Evolutionary conservation across 2,797 vertebrate species (phyloP).

Genomic region (Typhlichthys eigenmanni): DNA sequence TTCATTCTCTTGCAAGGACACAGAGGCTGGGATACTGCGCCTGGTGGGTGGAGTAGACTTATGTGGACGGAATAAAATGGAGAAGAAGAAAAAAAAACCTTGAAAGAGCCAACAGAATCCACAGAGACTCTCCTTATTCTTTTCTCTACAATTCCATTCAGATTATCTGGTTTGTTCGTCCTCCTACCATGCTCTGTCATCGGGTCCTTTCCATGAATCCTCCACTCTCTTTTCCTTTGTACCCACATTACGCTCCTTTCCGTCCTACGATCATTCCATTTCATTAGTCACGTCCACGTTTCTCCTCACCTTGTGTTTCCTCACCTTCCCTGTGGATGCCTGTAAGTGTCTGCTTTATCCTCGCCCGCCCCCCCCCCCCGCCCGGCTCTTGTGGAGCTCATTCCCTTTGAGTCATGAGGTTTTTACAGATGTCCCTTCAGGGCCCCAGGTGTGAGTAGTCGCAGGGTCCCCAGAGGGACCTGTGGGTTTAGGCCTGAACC

Average conservation of each 20-base stretch:
- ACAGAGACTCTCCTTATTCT: background rate
- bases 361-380: slow-evolving; percentile 11
- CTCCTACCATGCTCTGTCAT: background rate
- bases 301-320: slow-evolving; percentile 29
- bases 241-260: background rate
- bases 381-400: slow-evolving; percentile 41
- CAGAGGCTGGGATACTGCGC: slow-evolving; percentile 3
- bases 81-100: slow-evolving; percentile 29
- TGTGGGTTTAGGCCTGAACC: slow-evolving; percentile 27
- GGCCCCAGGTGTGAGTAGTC: slow-evolving; percentile 32
- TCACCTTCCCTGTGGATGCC: slow-evolving; percentile 47
- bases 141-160: background rate
- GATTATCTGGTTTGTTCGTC: background rate
- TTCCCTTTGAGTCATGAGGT: slow-evolving; percentile 55
- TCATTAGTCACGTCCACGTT: background rate
- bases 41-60: too few relatives aligned
- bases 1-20: slow-evolving; percentile 27
- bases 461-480: slow-evolving; percentile 17
- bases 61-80: background rate
- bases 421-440: slow-evolving; percentile 55
- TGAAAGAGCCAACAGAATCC: slow-evolving; percentile 22
- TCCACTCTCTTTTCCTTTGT: too few relatives aligned
- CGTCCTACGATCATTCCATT: slow-evolving; percentile 10
- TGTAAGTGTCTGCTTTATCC: slow-evolving; percentile 53
- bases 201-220: background rate